Percentiles rank a stretch among this genome's conserved stretches.
Conservation (phyloP, 1,140 invertebrate genomes). For the Leptoteleia sp. region DNA sequence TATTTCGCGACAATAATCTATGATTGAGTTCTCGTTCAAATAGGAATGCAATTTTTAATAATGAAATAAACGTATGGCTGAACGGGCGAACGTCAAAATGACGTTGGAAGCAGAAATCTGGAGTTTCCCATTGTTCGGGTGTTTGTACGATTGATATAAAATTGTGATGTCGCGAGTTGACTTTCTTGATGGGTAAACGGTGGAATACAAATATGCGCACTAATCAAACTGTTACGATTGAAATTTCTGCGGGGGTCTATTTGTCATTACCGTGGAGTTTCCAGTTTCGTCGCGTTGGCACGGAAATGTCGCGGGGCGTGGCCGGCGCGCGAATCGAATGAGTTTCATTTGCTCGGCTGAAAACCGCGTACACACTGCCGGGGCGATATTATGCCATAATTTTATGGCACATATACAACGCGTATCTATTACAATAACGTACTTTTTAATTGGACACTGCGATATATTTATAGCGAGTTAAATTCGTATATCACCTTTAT, state of each 20-base stretch:
- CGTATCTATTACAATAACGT: slow-evolving; percentile 51
- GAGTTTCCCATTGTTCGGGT: too few species aligned
- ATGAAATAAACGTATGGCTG: too few species aligned
- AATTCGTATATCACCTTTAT: slow-evolving; percentile 47
- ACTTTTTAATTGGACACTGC: slow-evolving; percentile 42
- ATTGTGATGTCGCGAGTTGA: slow-evolving; percentile 11
- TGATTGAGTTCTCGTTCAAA: too few species aligned
- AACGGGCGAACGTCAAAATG: too few species aligned
- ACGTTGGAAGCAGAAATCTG: too few species aligned
- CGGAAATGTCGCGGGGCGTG: slow-evolving; percentile 6
- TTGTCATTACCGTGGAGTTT: slow-evolving; percentile 43
- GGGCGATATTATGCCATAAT: slow-evolving; percentile 45
- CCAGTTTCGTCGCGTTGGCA: slow-evolving; percentile 38
- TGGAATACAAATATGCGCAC: slow-evolving; percentile 38
- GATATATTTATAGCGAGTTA: slow-evolving; percentile 51
- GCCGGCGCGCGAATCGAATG: slow-evolving; percentile 27
- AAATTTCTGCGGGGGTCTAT: slow-evolving; percentile 29
- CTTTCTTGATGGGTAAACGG: slow-evolving; percentile 34
- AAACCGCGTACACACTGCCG: slow-evolving; percentile 19
- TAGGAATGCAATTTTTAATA: too few species aligned
- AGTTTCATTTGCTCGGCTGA: slow-evolving; percentile 47
- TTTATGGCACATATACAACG: slow-evolving; percentile 42
- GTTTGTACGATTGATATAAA: too few species aligned
- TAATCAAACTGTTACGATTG: slow-evolving; percentile 28
- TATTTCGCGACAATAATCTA: too few species aligned